Evolutionary conservation across 1,140 invertebrate species (phyloP).

Genomic region (Aradophagus sp.): DNA sequence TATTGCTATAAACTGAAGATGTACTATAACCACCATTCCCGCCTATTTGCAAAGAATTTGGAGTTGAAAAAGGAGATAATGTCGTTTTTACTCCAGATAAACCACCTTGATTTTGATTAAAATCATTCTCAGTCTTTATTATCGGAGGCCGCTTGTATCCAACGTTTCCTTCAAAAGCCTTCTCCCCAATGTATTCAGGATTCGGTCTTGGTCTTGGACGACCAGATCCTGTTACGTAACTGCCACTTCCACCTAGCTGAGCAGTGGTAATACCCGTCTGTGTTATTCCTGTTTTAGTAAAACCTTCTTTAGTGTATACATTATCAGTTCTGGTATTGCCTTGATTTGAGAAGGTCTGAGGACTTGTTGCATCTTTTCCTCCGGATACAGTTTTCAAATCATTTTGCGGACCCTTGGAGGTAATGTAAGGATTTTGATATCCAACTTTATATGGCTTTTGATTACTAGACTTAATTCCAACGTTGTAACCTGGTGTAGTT

Average conservation of each 20-base stretch:
- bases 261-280: slow-evolving; percentile 70
- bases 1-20: slow-evolving; percentile 8
- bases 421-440: slow-evolving; percentile 48
- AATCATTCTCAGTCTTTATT: slow-evolving; percentile 14
- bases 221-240: slow-evolving; percentile 62
- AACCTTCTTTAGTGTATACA: slow-evolving; percentile 60
- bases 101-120: slow-evolving; percentile 1
- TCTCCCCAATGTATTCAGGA: slow-evolving; percentile 65
- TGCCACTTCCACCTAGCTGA: slow-evolving; percentile 67
- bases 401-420: slow-evolving; percentile 16
- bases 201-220: slow-evolving; percentile 49
- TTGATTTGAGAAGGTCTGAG: slow-evolving; percentile 22
- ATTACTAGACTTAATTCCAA: slow-evolving; percentile 38
- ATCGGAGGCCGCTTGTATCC: slow-evolving; percentile 42
- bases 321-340: slow-evolving; percentile 19
- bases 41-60: slow-evolving; percentile 45
- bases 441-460: slow-evolving; percentile 43
- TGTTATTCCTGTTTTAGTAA: slow-evolving; percentile 70
- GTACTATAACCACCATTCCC: slow-evolving; percentile 12
- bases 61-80: slow-evolving; percentile 57
- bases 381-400: slow-evolving; percentile 26
- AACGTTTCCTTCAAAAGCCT: slow-evolving; percentile 65
- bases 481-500: slow-evolving; percentile 30
- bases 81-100: slow-evolving; percentile 1
- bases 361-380: slow-evolving; percentile 25